Evolutionary conservation across 2,888 invertebrate species (phyloP).

Genomic region (Acrobasis repandana): DNA sequence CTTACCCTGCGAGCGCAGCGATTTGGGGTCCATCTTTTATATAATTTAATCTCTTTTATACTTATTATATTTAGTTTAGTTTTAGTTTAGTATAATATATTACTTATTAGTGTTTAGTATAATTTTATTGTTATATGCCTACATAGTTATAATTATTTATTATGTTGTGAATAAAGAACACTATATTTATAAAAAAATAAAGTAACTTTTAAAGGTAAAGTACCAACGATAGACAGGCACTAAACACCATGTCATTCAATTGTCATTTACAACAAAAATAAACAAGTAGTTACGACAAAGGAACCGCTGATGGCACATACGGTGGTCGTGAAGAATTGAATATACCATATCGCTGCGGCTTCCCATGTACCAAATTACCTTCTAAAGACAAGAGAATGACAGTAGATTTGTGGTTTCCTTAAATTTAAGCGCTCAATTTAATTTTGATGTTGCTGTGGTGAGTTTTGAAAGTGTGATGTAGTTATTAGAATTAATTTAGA

Average conservation of each 20-base stretch:
- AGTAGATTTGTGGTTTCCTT: constrained; percentile 29
- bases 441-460: constrained; percentile 3
- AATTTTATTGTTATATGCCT: no score
- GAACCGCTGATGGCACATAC: constrained; percentile 46
- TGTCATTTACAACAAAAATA: constrained; percentile 14
- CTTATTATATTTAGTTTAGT: no score
- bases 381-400: constrained; percentile 29
- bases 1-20: no score
- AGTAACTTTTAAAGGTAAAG: no score
- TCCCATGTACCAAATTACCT: constrained; percentile 46
- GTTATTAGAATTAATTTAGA: neutral
- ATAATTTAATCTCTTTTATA: no score
- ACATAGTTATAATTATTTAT: no score
- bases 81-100: no score
- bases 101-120: no score
- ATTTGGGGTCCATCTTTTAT: no score
- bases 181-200: no score
- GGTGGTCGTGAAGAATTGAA: constrained; percentile 54
- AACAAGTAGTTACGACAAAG: constrained; percentile 34
- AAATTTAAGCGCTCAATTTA: constrained; percentile 28
- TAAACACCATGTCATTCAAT: constrained; percentile 11
- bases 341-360: constrained; percentile 62
- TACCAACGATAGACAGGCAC: neutral
- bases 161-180: no score
- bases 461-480: constrained; percentile 25